These are phyloP conservation scores for Meriones psammophilus DNA, from an alignment of 2,797 vertebrate species.

Conservation along the genomic window DNA sequence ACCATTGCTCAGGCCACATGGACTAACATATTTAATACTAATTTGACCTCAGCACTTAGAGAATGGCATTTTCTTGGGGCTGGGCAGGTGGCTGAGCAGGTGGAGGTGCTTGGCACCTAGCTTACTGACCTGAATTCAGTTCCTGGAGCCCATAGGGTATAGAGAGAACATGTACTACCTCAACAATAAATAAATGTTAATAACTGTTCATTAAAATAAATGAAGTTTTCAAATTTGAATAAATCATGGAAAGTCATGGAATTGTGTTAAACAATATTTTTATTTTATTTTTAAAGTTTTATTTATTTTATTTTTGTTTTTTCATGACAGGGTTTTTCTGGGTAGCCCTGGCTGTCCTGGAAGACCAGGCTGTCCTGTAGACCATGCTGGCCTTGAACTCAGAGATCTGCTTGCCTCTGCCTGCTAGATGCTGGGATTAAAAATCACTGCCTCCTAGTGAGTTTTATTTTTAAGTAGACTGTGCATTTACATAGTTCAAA, in stretches of 20 bases:
- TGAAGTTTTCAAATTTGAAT: slow-evolving; percentile 34
- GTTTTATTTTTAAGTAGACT: background rate
- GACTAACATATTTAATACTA: slow-evolving; percentile 39
- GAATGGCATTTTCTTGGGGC: background rate
- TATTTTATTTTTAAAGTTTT: slow-evolving; percentile 39
- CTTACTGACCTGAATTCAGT: background rate
- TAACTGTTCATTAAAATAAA: background rate
- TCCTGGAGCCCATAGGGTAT: no score
- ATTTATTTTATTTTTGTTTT: background rate
- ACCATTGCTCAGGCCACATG: background rate
- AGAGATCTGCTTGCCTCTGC: background rate
- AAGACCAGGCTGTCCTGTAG: background rate
- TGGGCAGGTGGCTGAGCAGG: background rate
- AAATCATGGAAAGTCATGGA: background rate
- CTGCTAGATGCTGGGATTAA: background rate
- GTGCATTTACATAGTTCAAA: background rate
- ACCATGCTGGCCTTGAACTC: background rate
- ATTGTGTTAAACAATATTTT: slow-evolving; percentile 46
- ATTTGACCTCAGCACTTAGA: slow-evolving; percentile 6
- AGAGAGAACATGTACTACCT: background rate
- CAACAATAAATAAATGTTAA: background rate
- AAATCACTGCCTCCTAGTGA: background rate
- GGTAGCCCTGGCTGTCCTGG: background rate
- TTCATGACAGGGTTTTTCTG: background rate
- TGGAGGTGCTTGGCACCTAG: no score